These are phyloP conservation scores for Platygyra sinensis DNA, from an alignment of 64 coral and sea anemone species.

Conservation along the genomic window DNA sequence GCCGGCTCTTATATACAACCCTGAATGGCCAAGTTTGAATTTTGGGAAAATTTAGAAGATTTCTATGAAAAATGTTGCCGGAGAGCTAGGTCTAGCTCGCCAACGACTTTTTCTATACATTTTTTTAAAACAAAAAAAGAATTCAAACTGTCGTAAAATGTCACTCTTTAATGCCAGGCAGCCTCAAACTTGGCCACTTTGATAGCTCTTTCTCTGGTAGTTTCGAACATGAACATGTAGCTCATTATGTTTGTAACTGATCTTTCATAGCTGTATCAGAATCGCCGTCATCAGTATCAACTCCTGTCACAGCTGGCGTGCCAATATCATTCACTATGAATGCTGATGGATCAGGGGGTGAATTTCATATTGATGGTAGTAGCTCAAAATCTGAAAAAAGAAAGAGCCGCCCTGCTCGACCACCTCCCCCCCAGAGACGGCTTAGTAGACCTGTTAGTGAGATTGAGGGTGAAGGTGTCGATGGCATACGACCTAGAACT, in stretches of 20 bases:
- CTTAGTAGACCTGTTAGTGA: conserved; percentile 14
- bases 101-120: too few species aligned
- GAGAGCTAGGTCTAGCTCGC: too few species aligned
- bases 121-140: too few species aligned
- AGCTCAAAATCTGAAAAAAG: conserved; percentile 57
- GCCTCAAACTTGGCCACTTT: too few species aligned
- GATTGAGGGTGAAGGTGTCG: conserved; percentile 45
- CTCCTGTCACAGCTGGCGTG: conserved; percentile 54
- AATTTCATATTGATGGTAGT: conserved; percentile 46
- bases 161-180: too few species aligned
- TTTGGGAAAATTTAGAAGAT: too few species aligned
- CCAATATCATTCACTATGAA: conserved; percentile 72
- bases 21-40: too few species aligned
- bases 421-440: conserved; percentile 61
- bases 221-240: not conserved
- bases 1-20: too few species aligned
- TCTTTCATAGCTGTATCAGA: conserved; percentile 44
- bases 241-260: not conserved
- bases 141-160: too few species aligned
- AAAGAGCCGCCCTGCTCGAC: conserved; percentile 71
- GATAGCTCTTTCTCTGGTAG: too few species aligned
- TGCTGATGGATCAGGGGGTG: conserved; percentile 56
- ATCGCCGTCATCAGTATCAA: conserved; percentile 44
- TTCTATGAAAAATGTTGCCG: too few species aligned
- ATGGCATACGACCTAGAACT: conserved; percentile 55